Percentiles rank a stretch among this genome's conserved stretches.
phyloP scores from a whole-genome alignment of 37 sponge, comb jelly and placozoan genomes.

The Haliclona indistincta region DNA sequence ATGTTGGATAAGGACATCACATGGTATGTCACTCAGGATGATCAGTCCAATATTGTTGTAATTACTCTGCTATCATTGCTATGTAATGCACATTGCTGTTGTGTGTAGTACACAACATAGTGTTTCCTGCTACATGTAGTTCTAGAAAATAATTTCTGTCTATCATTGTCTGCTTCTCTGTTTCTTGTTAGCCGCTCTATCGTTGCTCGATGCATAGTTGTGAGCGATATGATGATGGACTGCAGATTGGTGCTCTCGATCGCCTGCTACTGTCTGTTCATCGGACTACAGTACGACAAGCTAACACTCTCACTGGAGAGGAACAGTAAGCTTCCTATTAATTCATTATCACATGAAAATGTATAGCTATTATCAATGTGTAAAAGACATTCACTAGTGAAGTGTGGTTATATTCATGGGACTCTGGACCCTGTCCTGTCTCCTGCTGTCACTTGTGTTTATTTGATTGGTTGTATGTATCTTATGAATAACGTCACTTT shows the following conservation, averaged over 20 bases:
- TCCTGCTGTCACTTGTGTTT: too few species aligned
- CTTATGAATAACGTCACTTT: too few species aligned
- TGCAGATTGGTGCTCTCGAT: constrained; percentile 11
- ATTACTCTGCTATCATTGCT: not conserved
- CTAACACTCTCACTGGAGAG: constrained; percentile 36
- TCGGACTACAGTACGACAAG: constrained; percentile 36
- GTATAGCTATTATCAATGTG: too few species aligned
- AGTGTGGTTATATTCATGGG: too few species aligned
- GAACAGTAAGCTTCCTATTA: constrained; percentile 30
- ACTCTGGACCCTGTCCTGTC: too few species aligned
- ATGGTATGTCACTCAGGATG: too few species aligned
- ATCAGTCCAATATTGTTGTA: not conserved
- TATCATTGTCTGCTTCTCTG: not conserved
- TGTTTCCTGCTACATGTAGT: too few species aligned
- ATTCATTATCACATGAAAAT: not conserved
- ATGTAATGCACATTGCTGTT: not conserved
- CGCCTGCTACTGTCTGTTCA: constrained; percentile 13
- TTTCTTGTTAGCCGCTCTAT: constrained; percentile 31
- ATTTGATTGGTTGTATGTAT: too few species aligned
- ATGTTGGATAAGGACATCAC: too few species aligned
- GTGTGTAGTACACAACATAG: too few species aligned
- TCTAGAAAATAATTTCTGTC: not conserved
- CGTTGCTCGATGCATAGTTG: constrained; percentile 37
- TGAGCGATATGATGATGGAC: constrained; percentile 35
- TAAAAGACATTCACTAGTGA: too few species aligned